Evolutionary conservation across 1,140 invertebrate species (phyloP), one percentile per base, ranked within the genome.

Genomic region (Cryptotermes secundus): DNA sequence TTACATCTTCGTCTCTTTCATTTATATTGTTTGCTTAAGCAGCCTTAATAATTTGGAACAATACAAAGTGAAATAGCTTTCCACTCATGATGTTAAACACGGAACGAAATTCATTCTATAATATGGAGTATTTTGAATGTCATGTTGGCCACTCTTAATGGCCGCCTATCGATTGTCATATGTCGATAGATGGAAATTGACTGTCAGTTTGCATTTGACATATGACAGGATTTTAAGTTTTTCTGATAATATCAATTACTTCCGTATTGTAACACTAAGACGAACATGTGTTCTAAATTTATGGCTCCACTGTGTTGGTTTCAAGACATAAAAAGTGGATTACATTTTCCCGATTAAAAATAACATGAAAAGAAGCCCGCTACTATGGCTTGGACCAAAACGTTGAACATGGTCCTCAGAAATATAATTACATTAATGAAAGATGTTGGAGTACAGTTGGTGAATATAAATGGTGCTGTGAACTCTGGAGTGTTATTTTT

Each of bases 121-220:
- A 65, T 65, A 14, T 65, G n/a, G 59, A 9, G 59, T n/a, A 65
- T 65, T 65, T 65, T 26, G n/a, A 65, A 65, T n/a, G 26, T 65
- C 6, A 65, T 7, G 59, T 65, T 65, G 59, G 59, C 59, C n/a
- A 12, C n/a, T 2, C 59, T 65, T 65, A n/a, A n/a, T 65, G 12
- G n/a, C 59, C 24, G 2, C 22, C 24, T n/a, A n/a, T n/a, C 59
- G n/a, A 65, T n/a, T n/a, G 2, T 19, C 2, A 65, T 14, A n/a
- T n/a, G 59, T 65, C 59, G 59, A 65, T 65, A 31, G n/a, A 65
- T n/a, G n/a, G 59, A 65, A 65, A 65, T n/a, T 65, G 53, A 59
- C 53, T 26, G 59, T 65, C 59, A 65, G n/a, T 65, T n/a, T 26
- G 24, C 59, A n/a, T 65, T 65, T n/a, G 6, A 9, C n/a, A 65